Evolutionary conservation across 2,888 invertebrate genomes (phyloP).

Genomic region (Pilophorus perplexus): DNA sequence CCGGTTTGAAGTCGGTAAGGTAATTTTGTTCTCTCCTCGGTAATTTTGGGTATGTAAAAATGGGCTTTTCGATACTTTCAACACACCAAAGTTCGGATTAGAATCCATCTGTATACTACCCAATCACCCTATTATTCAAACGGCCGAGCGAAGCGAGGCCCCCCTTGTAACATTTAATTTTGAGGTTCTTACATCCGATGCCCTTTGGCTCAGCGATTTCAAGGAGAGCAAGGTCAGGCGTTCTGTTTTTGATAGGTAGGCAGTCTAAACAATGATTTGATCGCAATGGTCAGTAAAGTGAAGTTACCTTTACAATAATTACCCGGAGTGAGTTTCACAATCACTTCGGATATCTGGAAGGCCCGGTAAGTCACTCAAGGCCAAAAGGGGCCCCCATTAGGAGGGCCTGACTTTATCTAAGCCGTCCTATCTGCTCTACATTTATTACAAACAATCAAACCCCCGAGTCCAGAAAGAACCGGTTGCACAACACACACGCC

Average conservation of each 20-base stretch:
- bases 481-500: slow-evolving; percentile 40
- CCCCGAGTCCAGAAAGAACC: slow-evolving; percentile 24
- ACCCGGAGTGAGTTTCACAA: slow-evolving; percentile 33
- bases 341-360: slow-evolving; percentile 25
- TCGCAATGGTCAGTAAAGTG: slow-evolving; percentile 35
- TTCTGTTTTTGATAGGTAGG: too few relatives aligned
- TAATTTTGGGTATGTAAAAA: too few relatives aligned
- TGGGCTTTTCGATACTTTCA: too few relatives aligned
- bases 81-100: too few relatives aligned
- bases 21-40: not conserved
- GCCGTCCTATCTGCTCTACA: slow-evolving; percentile 40
- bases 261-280: too few relatives aligned
- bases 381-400: slow-evolving; percentile 30
- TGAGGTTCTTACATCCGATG: too few relatives aligned
- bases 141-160: too few relatives aligned
- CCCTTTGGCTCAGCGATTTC: too few relatives aligned
- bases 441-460: slow-evolving; percentile 43
- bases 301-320: slow-evolving; percentile 39
- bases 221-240: too few relatives aligned
- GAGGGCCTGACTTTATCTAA: slow-evolving; percentile 38
- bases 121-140: too few relatives aligned
- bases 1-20: not conserved
- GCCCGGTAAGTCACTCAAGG: slow-evolving; percentile 41
- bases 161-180: too few relatives aligned
- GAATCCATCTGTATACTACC: too few relatives aligned